Percentiles rank a stretch among this genome's conserved stretches.
Conservation (phyloP, 2,113 vertebrate genomes). For the Phyllostomus discolor region DNA sequence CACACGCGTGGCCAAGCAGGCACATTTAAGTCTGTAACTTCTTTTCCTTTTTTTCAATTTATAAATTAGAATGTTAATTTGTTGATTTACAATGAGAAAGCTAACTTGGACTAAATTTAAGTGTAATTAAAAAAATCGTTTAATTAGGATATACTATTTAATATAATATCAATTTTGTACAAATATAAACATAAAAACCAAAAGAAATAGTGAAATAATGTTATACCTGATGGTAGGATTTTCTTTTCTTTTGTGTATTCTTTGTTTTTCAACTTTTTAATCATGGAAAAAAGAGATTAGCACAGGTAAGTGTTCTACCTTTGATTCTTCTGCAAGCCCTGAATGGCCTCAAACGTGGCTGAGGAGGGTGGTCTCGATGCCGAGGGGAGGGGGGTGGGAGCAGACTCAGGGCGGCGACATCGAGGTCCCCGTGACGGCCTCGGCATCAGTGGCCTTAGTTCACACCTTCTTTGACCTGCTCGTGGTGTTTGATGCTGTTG, state of each 20-base stretch:
- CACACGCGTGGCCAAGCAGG: not conserved
- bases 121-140: constrained; percentile 14
- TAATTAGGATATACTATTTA: constrained; percentile 34
- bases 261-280: constrained; percentile 29
- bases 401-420: not conserved
- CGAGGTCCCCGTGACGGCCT: not conserved
- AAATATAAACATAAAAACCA: constrained; percentile 16
- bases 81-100: constrained; percentile 26
- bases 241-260: constrained; percentile 43
- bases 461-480: constrained; percentile 9
- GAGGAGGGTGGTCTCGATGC: not conserved
- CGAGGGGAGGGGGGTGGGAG: not conserved
- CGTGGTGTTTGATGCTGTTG: constrained; percentile 22
- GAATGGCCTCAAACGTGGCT: not conserved
- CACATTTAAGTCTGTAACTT: constrained; percentile 8
- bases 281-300: constrained; percentile 19
- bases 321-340: not conserved
- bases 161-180: not conserved
- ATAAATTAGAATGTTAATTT: constrained; percentile 41
- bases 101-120: constrained; percentile 41
- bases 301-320: constrained; percentile 62
- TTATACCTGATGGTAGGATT: constrained; percentile 36
- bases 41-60: constrained; percentile 27
- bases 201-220: not conserved
- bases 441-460: not conserved